Evolutionary conservation across 2,888 invertebrate genomes (phyloP).

Genomic region (Calephelis perditalis): DNA sequence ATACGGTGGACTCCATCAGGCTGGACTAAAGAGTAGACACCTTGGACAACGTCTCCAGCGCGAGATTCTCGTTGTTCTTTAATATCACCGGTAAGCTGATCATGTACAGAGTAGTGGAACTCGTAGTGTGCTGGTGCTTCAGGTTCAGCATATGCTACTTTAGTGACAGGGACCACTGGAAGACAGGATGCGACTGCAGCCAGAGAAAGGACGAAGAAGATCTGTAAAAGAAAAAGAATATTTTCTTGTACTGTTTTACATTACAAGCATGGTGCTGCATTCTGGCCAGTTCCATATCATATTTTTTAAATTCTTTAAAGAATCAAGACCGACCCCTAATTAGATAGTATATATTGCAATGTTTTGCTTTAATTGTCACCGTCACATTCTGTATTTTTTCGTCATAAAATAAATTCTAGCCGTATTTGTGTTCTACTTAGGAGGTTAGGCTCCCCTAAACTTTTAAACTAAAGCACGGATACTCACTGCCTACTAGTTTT

Average conservation of each 20-base stretch:
- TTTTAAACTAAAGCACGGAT: too few relatives aligned
- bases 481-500: too few relatives aligned
- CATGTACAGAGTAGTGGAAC: slow-evolving; percentile 65
- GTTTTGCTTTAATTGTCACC: too few relatives aligned
- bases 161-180: slow-evolving; percentile 42
- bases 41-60: slow-evolving; percentile 60
- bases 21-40: slow-evolving; percentile 69
- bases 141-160: slow-evolving; percentile 51
- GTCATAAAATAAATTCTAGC: too few relatives aligned
- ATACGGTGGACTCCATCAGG: slow-evolving; percentile 66
- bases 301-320: too few relatives aligned
- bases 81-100: slow-evolving; percentile 61
- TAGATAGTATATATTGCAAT: too few relatives aligned
- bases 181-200: slow-evolving; percentile 36
- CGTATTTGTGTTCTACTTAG: too few relatives aligned
- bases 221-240: neutral
- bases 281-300: too few relatives aligned
- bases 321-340: too few relatives aligned
- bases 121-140: slow-evolving; percentile 64
- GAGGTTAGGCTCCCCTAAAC: too few relatives aligned
- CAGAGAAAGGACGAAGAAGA: slow-evolving; percentile 52
- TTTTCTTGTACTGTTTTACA: neutral
- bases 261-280: too few relatives aligned
- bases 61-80: slow-evolving; percentile 68
- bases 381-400: too few relatives aligned